These are phyloP conservation scores for Neoitamus cyanurus DNA, from an alignment of 2,888 invertebrate genomes.

Conservation along the genomic window DNA sequence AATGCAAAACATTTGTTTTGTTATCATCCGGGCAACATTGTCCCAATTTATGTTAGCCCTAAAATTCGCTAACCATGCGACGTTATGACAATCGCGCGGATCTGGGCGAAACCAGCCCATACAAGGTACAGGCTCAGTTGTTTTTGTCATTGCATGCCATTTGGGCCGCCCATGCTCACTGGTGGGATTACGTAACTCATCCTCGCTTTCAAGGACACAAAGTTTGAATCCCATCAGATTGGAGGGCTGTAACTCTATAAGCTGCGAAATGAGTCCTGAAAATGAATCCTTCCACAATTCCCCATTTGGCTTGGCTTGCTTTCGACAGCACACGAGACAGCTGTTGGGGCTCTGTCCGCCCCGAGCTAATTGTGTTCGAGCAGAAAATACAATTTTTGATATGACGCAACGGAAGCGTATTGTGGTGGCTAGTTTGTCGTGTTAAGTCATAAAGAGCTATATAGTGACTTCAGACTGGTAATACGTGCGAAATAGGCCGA, in stretches of 20 bases:
- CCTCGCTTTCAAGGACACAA: neutral
- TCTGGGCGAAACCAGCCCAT: neutral
- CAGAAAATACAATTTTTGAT: neutral
- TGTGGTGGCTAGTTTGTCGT: neutral
- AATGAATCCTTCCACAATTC: neutral
- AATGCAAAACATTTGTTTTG: neutral
- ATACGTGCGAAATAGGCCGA: neutral
- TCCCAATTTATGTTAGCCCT: neutral
- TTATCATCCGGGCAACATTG: neutral
- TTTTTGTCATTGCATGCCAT: neutral
- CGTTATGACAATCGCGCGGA: neutral
- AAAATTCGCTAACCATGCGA: neutral
- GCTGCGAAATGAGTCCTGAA: neutral
- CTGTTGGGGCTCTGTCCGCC: neutral
- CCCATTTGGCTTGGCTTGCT: neutral
- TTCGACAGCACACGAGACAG: neutral
- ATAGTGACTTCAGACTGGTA: neutral
- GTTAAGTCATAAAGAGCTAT: neutral
- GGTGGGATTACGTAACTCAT: neutral
- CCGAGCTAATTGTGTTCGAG: neutral
- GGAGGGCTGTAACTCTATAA: neutral
- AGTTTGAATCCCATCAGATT: neutral
- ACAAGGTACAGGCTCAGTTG: neutral
- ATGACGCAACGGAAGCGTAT: neutral
- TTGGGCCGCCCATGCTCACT: neutral